Evolutionary conservation across 92 coral and sea anemone species (phyloP), one percentile per base, ranked within the genome.

Genomic region (Nematostella vectensis): DNA sequence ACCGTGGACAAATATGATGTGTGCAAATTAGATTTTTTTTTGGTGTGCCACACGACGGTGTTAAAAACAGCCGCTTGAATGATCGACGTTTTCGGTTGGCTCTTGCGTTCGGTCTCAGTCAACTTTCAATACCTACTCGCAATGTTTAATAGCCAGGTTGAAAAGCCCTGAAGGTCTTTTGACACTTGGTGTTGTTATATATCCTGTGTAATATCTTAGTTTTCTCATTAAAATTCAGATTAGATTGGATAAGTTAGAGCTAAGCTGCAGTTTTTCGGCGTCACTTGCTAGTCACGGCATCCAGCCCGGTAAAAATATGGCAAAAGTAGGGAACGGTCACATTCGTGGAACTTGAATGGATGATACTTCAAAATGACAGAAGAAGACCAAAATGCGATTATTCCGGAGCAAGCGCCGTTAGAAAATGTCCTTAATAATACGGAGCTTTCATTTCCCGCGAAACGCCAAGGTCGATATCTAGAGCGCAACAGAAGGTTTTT

Each of bases 401-500:
- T 45, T 4, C 18, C 12, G 18, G 51, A 45, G 21, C 51, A 45
- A 17, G 51, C 9, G 4, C 51, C 51, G 4, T 19, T 45, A 17
- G 63, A 37, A 27, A 58, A 13, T 23, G 31, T 33, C 12, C 24
- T 8, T 8, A 55, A 55, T 15, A 13, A 27, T 2, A 60, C 17
- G 54, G 48, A 9, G n/a, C 43, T 25, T 20, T 16, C 27, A 16
- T 4, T 4, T 45, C 9, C 9, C 9, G 23, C 12, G 30, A 43
- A 20, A 50, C 61, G 53, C 16, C 49, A 55, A 21, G 45, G 54
- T 25, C 4, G 42, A 1, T 55, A 55, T 45, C 29, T 42, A 13
- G 28, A 55, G 11, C 27, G 53, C 29, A 59, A 66, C 27, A 54
- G 48, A 66, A 66, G 54, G 26, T 66, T 31, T 24, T 40, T 66